These are phyloP conservation scores for Ischnura elegans DNA, from an alignment of 2,888 invertebrate species.

Conservation along the genomic window DNA sequence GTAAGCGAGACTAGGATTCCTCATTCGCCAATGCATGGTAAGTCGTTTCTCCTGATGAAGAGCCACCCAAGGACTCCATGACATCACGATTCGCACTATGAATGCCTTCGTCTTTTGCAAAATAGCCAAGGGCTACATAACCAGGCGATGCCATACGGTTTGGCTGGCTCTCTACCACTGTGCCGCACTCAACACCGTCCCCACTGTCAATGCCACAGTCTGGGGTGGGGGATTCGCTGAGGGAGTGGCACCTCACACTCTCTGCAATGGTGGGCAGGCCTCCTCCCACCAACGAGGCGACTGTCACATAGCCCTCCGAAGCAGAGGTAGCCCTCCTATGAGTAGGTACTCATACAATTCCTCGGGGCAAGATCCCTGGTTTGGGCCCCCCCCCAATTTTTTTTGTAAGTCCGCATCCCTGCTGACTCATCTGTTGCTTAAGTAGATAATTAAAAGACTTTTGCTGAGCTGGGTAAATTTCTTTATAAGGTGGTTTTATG, in stretches of 20 bases:
- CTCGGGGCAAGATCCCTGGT: too few relatives aligned
- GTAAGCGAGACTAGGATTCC: conserved; percentile 55
- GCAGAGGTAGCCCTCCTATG: too few relatives aligned
- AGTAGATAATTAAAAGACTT: too few relatives aligned
- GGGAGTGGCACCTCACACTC: conserved; percentile 39
- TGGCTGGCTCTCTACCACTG: background rate
- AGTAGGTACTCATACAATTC: too few relatives aligned
- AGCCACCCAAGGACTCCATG: background rate
- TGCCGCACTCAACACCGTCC: conserved; percentile 32
- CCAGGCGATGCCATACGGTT: conserved; percentile 41
- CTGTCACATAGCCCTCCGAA: conserved; percentile 57
- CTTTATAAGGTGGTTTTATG: too few relatives aligned
- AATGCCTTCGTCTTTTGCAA: conserved; percentile 59
- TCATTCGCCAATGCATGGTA: conserved; percentile 52
- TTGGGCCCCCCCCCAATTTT: too few relatives aligned
- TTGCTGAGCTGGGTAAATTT: too few relatives aligned
- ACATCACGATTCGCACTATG: conserved; percentile 32
- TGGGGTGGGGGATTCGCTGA: background rate
- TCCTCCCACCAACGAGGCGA: conserved; percentile 15
- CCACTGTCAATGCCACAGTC: conserved; percentile 27
- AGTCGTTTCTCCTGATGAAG: conserved; percentile 1
- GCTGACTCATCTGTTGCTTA: too few relatives aligned
- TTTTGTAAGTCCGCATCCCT: too few relatives aligned
- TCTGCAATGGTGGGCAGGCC: background rate
- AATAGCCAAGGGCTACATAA: conserved; percentile 60